Evolutionary conservation across 2,797 vertebrate species (phyloP), one percentile per base, ranked within the genome.

Genomic region (Halcyon badia): DNA sequence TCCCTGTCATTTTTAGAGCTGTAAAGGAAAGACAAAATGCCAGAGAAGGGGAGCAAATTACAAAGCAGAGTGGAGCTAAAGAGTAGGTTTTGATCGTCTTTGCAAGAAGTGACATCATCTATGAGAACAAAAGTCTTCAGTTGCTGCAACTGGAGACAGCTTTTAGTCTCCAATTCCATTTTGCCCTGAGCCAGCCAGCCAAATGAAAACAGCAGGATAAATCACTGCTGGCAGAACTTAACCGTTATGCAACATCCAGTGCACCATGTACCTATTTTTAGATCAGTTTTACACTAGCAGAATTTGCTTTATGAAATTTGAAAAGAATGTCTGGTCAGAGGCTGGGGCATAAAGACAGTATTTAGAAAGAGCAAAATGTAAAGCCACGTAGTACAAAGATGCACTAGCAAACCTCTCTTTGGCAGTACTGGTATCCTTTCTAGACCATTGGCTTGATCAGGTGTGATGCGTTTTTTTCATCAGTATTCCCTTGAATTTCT

Each of bases 171-270:
- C 87, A 73, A 75, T 78, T 93, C 86, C 87, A 24, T 95, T 94
- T 93, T 87, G 82, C 90, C 73, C 81, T 9, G 8, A 96, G 93
- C 91, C 84, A 95, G 84, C 48, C 87, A 91, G 90, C 77, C 84
- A 96, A 95, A 94, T 82, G 89, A 86, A 92, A 96, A 87, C 93
- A 93, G 86, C 24, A 5, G 69, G 86, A 94, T 96, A 96, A 97
- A 96, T 97, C 91, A 96, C 87, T 94, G 91, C 93, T 97, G 95
- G 96, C 96, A 96, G 88, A 92, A 85, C 60, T 89, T 83, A 92
- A 66, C 78, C 26, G 85, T 95, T 97, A 95, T 76, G 88, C 93
- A 94, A 97, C 54, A 22, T 91, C 84, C 78, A 94, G 76, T 75
- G 70, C 68, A 93, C 89, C 64, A 69, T 41, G n/a, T 8, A 3